A percentile compares a stretch with the other conserved stretches of the same genome.
Evolutionary conservation across 2,113 vertebrate species (phyloP).

Genomic region (Zapus hudsonius): DNA sequence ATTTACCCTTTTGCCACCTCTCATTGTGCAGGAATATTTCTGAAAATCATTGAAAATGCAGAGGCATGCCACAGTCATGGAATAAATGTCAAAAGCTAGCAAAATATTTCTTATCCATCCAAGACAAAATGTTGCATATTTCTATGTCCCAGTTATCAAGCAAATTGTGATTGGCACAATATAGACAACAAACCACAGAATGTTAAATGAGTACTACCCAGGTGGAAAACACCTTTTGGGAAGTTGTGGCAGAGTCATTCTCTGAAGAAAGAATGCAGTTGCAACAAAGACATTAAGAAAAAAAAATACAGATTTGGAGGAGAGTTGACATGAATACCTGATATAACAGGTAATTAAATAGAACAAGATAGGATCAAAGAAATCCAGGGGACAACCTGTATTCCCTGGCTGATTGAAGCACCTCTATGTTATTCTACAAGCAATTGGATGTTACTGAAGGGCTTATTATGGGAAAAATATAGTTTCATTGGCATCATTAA

Average conservation of each 20-base stretch:
- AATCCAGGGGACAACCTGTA: neutral
- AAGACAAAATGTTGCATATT: neutral
- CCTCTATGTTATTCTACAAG: neutral
- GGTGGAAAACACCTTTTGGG: neutral
- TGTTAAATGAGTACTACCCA: neutral
- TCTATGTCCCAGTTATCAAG: neutral
- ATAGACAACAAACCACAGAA: neutral
- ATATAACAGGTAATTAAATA: neutral
- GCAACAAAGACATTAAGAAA: neutral
- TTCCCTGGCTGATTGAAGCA: neutral
- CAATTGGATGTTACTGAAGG: neutral
- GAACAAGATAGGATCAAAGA: neutral
- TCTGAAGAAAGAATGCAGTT: neutral
- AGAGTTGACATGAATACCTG: rapidly evolving
- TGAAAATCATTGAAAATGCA: neutral
- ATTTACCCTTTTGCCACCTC: neutral
- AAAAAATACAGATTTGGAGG: neutral
- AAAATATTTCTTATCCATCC: neutral
- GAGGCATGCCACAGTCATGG: neutral
- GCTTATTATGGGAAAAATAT: rapidly evolving
- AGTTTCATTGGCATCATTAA: neutral
- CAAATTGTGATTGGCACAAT: neutral
- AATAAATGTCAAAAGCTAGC: neutral
- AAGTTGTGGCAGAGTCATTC: neutral
- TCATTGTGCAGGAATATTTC: neutral